Base-by-base conservation (phyloP, 2,888 invertebrate species). In the Uropetala carovei region DNA sequence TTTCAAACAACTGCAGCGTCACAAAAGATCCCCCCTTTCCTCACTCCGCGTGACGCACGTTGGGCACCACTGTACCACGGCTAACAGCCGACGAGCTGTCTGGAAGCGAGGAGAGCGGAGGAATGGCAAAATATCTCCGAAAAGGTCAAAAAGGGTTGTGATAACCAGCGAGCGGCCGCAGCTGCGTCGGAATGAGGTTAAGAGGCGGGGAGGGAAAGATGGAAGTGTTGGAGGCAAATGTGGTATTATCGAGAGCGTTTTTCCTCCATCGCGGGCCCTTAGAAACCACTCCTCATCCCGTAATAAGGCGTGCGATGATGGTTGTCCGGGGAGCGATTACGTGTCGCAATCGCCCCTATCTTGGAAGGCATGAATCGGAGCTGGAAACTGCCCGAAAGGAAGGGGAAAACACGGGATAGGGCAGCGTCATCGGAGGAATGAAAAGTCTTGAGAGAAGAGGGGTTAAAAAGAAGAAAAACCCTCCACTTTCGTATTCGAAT, bases 281-380 rank as follows among this genome's bases (percentile, higher is more conserved):
- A 43, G 43, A 43, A 43, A 11, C 14, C 43, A 16, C 85, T 85
- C 22, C 86, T 59, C 27, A 60, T 27, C 60, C 57, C 57, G 18
- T 43, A 43, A 7, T 30, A 82, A 82, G n/a, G 11, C n/a, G 18
- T n/a, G 0, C 18, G 30, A 86, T 22, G 86, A 16, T 16, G 59
- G 56, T 58, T n/a, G n/a, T n/a, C n/a, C 18, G 43, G 57, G 82
- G 82, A 13, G 57, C 43, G 59, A 86, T 86, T 86, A 86, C 86
- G 60, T 86, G 86, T 86, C 86, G 86, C n/a, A 86, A 86, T 86
- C 86, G 27, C 13, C 86, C 7, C 59, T 86, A 16, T 13, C 59
- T 22, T 86, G 60, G 60, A 14, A 83, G n/a, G 57, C 56, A 57
- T 56, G 27, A 60, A n/a, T 58, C 59, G 30, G 60, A 86, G 14